Conservation (phyloP, 2,888 invertebrate species). For the Rambutsinella grinnellia region DNA sequence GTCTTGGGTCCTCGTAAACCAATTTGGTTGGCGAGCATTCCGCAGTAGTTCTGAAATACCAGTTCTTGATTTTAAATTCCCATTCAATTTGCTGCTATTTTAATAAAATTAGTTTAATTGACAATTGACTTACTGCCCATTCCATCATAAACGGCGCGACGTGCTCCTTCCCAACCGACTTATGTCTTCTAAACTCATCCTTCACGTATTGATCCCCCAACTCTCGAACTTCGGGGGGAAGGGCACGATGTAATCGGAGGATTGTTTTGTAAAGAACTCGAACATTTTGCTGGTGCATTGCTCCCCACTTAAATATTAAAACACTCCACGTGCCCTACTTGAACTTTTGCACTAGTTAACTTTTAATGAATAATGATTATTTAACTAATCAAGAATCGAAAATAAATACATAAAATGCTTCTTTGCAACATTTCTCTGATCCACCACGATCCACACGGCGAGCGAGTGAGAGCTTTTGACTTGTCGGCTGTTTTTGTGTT, state of each 20-base stretch:
- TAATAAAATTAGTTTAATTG: no score
- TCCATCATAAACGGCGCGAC: conserved; percentile 85
- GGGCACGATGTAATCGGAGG: conserved; percentile 81
- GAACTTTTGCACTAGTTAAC: not conserved
- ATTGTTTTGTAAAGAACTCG: conserved; percentile 83
- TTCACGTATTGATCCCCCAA: conserved; percentile 83
- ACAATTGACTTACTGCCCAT: conserved; percentile 83
- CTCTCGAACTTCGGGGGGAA: conserved; percentile 78
- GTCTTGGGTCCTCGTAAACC: conserved; percentile 76
- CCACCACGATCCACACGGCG: no score
- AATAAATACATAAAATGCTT: no score
- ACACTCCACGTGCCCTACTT: not conserved
- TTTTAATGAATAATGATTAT: not conserved
- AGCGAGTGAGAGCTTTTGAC: no score
- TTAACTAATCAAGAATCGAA: no score
- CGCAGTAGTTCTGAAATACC: conserved; percentile 79
- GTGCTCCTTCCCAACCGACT: conserved; percentile 78
- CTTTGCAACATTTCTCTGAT: not conserved
- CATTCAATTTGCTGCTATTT: no score
- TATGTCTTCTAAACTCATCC: conserved; percentile 89
- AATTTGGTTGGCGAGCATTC: conserved; percentile 81
- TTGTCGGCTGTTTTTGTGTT: no score
- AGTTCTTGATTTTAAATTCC: not conserved
- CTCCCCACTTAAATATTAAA: no score
- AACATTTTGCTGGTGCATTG: conserved; percentile 76